Percentiles rank a stretch among this genome's conserved stretches.
phyloP scores from a whole-genome alignment of 2,113 vertebrate species.

The Drymodes brunneopygia region DNA sequence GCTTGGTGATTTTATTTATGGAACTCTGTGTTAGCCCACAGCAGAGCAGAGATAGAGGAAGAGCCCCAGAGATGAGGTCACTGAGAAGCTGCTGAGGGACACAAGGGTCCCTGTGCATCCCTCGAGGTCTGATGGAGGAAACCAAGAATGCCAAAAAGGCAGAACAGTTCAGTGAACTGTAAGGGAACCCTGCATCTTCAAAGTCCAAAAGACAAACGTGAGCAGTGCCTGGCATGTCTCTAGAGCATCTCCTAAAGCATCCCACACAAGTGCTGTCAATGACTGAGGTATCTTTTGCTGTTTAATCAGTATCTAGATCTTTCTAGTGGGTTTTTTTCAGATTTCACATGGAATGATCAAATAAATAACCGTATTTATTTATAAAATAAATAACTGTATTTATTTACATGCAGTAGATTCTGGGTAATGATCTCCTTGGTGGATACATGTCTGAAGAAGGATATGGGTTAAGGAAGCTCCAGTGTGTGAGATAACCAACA shows the following conservation, averaged over 20 bases:
- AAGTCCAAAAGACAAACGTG: neutral
- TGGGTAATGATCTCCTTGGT: neutral
- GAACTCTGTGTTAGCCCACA: accelerated
- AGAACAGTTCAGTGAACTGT: neutral
- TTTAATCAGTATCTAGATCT: neutral
- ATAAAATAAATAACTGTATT: too few species aligned
- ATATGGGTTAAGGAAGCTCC: neutral
- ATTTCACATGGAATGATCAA: neutral
- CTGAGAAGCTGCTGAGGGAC: neutral
- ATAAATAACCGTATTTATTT: neutral
- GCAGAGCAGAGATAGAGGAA: neutral
- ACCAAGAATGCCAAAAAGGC: neutral
- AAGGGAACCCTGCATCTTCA: neutral
- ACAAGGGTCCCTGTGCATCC: accelerated
- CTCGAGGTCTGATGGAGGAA: neutral
- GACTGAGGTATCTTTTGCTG: neutral
- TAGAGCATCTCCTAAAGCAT: neutral
- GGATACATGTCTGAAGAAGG: neutral
- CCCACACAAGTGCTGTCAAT: neutral
- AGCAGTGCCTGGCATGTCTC: neutral
- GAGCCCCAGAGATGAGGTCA: neutral
- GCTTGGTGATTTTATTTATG: neutral
- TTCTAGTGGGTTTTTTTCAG: neutral
- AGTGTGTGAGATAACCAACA: neutral
- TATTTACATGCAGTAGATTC: neutral